Evolutionary conservation across 2,888 invertebrate genomes (phyloP).

Genomic region (Perizoma affinitatum): DNA sequence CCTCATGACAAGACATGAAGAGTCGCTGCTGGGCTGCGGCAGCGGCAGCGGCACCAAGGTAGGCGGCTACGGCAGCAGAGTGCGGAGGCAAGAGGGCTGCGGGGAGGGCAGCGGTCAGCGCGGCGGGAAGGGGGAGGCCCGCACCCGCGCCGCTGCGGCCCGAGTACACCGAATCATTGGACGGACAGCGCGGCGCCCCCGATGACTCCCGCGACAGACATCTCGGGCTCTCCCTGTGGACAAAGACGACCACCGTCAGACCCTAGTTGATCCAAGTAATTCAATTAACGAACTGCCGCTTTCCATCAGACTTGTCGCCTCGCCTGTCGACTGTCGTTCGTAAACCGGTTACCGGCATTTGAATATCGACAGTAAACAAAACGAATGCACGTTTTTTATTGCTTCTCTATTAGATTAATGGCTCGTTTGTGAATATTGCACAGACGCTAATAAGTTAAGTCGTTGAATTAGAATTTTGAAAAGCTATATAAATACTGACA

Average conservation of each 20-base stretch:
- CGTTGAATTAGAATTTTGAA: conserved; percentile 32
- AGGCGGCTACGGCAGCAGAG: conserved; percentile 92
- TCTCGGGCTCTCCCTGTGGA: conserved; percentile 92
- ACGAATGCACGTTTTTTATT: conserved; percentile 49
- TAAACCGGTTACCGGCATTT: conserved; percentile 56
- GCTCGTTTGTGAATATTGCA: conserved; percentile 48
- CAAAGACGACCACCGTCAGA: conserved; percentile 63
- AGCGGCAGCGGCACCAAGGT: conserved; percentile 89
- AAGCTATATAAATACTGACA: conserved; percentile 28
- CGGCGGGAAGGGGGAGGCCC: conserved; percentile 78
- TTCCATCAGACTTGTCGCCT: conserved; percentile 33
- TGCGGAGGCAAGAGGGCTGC: conserved; percentile 91
- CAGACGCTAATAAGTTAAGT: conserved; percentile 37
- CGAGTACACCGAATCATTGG: conserved; percentile 90
- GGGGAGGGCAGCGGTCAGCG: conserved; percentile 87
- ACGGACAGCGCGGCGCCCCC: conserved; percentile 89
- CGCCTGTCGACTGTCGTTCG: conserved; percentile 33
- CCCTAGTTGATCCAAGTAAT: conserved; percentile 42
- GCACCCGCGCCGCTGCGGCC: conserved; percentile 85
- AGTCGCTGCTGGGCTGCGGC: conserved; percentile 90
- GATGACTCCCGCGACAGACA: conserved; percentile 93
- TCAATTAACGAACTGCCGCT: conserved; percentile 45
- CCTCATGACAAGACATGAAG: conserved; percentile 90
- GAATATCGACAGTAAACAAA: conserved; percentile 54
- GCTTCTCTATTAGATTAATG: conserved; percentile 48